phyloP scores from a whole-genome alignment of 1,140 invertebrate species.

The Brachionus sp. region DNA sequence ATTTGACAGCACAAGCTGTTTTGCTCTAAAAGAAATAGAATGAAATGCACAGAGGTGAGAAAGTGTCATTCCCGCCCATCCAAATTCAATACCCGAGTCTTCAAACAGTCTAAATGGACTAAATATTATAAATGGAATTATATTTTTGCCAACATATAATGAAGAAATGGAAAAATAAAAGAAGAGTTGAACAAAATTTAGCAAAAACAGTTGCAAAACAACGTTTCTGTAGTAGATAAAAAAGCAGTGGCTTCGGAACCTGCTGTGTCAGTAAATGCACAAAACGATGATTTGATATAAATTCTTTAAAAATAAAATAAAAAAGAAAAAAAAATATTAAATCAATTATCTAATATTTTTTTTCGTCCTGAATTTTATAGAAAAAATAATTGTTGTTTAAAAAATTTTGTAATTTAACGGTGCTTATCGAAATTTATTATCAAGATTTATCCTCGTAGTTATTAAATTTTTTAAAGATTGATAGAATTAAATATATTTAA shows the following conservation, averaged over 20 bases:
- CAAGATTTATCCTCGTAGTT: background rate
- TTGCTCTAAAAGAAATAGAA: constrained; percentile 85
- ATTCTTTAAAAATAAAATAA: constrained; percentile 28
- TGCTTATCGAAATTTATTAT: background rate
- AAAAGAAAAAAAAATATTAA: background rate
- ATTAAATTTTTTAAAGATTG: background rate
- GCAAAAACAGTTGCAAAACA: background rate
- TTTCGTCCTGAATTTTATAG: constrained; percentile 10
- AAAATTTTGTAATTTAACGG: background rate
- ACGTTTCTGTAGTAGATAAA: background rate
- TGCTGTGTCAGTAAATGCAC: background rate
- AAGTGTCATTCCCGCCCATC: constrained; percentile 53
- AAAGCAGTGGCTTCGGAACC: background rate
- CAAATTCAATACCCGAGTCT: constrained; percentile 87
- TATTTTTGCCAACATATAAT: constrained; percentile 71
- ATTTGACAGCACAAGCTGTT: constrained; percentile 92
- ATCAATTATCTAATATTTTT: background rate
- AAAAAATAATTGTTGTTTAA: background rate
- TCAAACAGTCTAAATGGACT: constrained; percentile 87
- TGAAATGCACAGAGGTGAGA: constrained; percentile 61
- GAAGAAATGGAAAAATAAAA: constrained; percentile 44
- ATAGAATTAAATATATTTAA: background rate
- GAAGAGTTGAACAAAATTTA: constrained; percentile 37
- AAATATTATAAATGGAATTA: constrained; percentile 94
- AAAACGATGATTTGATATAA: constrained; percentile 41